A percentile compares a stretch with the other conserved stretches of the same genome.
These are phyloP conservation scores for Timema cristinae DNA, from an alignment of 2,888 invertebrate genomes.

Conservation along the genomic window DNA sequence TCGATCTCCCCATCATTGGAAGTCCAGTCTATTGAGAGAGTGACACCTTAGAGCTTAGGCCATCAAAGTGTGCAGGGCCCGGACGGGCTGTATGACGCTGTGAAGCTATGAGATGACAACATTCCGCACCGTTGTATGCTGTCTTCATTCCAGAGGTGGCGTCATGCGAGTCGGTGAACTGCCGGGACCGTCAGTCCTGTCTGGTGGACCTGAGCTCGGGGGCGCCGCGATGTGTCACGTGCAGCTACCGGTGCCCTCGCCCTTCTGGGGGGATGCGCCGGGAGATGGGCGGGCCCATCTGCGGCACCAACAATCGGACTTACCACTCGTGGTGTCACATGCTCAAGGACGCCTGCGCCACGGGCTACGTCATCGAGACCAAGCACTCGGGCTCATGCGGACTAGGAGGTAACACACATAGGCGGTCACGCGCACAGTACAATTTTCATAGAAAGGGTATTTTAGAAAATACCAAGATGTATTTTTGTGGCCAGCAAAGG, in stretches of 20 bases:
- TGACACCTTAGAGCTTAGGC: too few species aligned
- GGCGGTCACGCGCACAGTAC: too few species aligned
- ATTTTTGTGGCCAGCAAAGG: too few species aligned
- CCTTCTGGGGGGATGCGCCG: conserved; percentile 21
- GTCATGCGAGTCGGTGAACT: conserved; percentile 62
- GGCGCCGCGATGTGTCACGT: conserved; percentile 67
- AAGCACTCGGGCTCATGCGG: conserved; percentile 61
- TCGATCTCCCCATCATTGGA: too few species aligned
- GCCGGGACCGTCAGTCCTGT: conserved; percentile 64
- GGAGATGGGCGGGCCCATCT: conserved; percentile 46
- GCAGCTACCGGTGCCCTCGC: conserved; percentile 54
- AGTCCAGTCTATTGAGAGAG: too few species aligned
- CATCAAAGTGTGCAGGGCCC: too few species aligned
- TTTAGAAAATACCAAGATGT: too few species aligned
- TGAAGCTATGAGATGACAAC: too few species aligned
- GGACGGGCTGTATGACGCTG: too few species aligned
- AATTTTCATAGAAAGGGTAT: too few species aligned
- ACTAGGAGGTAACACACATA: conserved; percentile 7
- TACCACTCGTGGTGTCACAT: conserved; percentile 77
- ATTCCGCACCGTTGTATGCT: too few species aligned
- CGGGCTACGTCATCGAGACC: conserved; percentile 67
- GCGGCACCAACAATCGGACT: conserved; percentile 69
- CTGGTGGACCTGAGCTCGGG: conserved; percentile 60
- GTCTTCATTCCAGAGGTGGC: conserved; percentile 52
- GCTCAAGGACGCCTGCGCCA: conserved; percentile 69